phyloP scores from a whole-genome alignment of 2,888 invertebrate species.

The Sminthurinus aureus region DNA sequence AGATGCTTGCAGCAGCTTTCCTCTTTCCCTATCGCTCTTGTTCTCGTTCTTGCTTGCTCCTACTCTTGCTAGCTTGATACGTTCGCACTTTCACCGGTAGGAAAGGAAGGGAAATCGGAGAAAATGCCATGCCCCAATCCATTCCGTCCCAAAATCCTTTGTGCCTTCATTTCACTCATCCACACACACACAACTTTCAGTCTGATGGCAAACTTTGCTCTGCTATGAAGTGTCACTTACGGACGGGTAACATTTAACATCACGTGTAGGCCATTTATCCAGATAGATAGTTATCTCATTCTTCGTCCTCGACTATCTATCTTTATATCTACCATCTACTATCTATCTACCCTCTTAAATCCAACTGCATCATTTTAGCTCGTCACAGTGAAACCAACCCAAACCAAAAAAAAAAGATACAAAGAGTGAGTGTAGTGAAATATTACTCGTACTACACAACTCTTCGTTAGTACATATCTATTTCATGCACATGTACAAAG shows the following conservation, averaged over 20 bases:
- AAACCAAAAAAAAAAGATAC: too few relatives aligned
- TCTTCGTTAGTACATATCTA: too few relatives aligned
- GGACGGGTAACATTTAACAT: slow-evolving; percentile 26
- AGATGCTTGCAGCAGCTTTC: slow-evolving; percentile 1
- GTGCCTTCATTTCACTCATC: slow-evolving; percentile 38
- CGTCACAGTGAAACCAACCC: background rate
- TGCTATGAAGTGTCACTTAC: slow-evolving; percentile 37
- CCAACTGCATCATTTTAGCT: background rate
- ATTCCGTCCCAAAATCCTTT: slow-evolving; percentile 35
- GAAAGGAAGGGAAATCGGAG: slow-evolving; percentile 42
- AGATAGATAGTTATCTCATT: background rate
- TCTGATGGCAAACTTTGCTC: slow-evolving; percentile 38
- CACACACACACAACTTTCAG: slow-evolving; percentile 21
- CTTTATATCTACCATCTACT: background rate
- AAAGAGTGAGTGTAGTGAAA: too few relatives aligned
- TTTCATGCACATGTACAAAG: too few relatives aligned
- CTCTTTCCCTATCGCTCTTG: background rate
- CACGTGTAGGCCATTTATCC: slow-evolving; percentile 27
- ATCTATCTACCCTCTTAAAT: background rate
- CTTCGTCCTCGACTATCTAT: background rate
- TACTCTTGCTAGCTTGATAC: slow-evolving; percentile 27
- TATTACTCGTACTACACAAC: too few relatives aligned
- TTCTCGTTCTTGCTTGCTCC: slow-evolving; percentile 2
- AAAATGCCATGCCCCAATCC: slow-evolving; percentile 45
- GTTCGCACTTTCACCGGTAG: slow-evolving; percentile 40